Base-by-base conservation (phyloP, 2,888 invertebrate genomes). In the Drosophila helvetica region DNA sequence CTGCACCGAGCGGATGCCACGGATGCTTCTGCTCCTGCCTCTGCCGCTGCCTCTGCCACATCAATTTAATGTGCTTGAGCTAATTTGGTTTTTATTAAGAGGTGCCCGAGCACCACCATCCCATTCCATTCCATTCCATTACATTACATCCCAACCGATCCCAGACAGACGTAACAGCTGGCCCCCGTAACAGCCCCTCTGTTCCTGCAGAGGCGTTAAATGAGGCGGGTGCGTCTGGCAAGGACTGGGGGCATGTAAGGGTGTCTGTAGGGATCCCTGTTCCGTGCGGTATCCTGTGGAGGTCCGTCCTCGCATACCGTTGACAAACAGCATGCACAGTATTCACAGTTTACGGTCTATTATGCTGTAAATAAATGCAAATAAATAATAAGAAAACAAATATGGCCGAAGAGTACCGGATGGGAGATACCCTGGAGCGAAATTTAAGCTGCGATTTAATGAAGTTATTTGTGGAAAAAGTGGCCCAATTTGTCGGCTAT, bases 51-150 rank as follows among this genome's bases (percentile, higher is more conserved):
- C 51, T 48, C 51, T 71, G 66, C 58, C 57, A 70, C 78, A 83
- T 74, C 68, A 86, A 65, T 64, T 88, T 76, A 80, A 79, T 83
- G 86, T 73, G 80, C 78, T 74, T 67, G 62, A 78, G 83, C 86
- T 78, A 83, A 88, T 83, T 83, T 83, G 59, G 59, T 76, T 88
- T 82, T 79, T 83, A 88, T 83, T 86, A 76, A 76, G 72, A 71
- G 70, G 69, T 45, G 55, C 68, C 75, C 46, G 33, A 54, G 54
- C 53, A 30, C 33, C 59, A 22, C 58, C 54, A n/a, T 5, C 33
- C 33, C 33, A 33, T 12, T 12, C 33, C 33, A 12, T 33, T 4
- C 27, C 7, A 27, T 27, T 8, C 27, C 27, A 27, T 27, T 1
- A n/a, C n/a, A n/a, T n/a, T n/a, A n/a, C n/a, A n/a, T n/a, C n/a